Base-by-base conservation (phyloP, 2,888 invertebrate species). In the Tillus elongatus region DNA sequence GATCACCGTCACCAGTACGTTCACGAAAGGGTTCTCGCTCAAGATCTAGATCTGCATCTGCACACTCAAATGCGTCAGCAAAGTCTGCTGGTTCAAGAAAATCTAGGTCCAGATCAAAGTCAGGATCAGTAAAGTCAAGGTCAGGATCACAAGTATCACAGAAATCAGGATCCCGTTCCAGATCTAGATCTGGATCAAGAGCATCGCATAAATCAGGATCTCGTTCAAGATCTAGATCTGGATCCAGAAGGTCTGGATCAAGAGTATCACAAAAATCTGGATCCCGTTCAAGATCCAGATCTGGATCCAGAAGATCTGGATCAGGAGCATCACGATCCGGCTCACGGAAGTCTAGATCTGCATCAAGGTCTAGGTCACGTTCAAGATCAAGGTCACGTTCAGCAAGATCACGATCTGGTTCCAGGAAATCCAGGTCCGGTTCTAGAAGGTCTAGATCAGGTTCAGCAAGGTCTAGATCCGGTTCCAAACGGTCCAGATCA, bases 361-460 rank as follows among this genome's bases (percentile, higher is more conserved):
- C 47, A 24, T 35, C 30, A 13, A 40, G 34, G 14, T 46, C 46
- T 2, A 41, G 44, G 14, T 50, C 50, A 11, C 42, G 45, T 9
- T 38, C 45, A 29, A 37, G 52, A 44, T 56, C 59, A 15, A 45
- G 56, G 29, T 62, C 61, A 4, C 42, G 51, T 29, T 51, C 54
- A 2, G 35, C 31, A 12, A 40, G 40, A 26, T 56, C 58, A 4
- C 49, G 53, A 30, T 64, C 53, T 2, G 41, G 47, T 3, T 50
- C 50, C 2, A 12, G 15, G 3, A 45, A 50, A 37, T 62, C 62
- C 1, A 51, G 51, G 27, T 55, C 57, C n/a, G 41, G 41, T 13
- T 54, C 53, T n/a, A 40, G 50, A 13, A 41, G 35, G 19, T 46
- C 45, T 8, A 36, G 45, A 34, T 50, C 50, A 2, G 36, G 43